Percentiles rank a stretch among this genome's conserved stretches.
These are phyloP conservation scores for Anastrepha ludens DNA, from an alignment of 1,140 invertebrate species.

Conservation along the genomic window DNA sequence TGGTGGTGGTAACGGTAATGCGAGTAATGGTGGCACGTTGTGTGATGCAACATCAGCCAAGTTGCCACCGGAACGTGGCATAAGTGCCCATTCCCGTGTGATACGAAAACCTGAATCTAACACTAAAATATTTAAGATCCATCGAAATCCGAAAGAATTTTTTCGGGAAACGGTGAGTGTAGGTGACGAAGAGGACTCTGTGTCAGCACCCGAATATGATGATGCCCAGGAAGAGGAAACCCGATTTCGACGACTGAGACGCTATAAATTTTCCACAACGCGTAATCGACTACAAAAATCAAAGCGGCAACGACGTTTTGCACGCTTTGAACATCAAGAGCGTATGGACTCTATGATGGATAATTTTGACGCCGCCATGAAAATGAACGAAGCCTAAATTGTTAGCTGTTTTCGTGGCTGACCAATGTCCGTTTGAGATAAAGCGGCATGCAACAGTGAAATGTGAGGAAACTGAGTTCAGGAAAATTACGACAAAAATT, in stretches of 20 bases:
- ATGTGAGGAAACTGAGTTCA: conserved; percentile 23
- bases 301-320: conserved; percentile 65
- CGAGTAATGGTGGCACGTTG: conserved; percentile 52
- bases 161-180: conserved; percentile 63
- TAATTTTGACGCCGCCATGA: conserved; percentile 71
- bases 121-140: conserved; percentile 70
- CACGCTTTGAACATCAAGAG: conserved; percentile 69
- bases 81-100: conserved; percentile 67
- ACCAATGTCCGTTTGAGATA: neutral
- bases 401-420: neutral
- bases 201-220: conserved; percentile 71
- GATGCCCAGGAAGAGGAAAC: conserved; percentile 67
- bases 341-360: conserved; percentile 72
- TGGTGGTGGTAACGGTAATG: conserved; percentile 54
- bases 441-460: conserved; percentile 3
- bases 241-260: conserved; percentile 62
- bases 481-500: conserved; percentile 30
- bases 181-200: conserved; percentile 67
- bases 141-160: conserved; percentile 69
- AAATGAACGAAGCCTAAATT: conserved; percentile 66
- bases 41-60: conserved; percentile 58
- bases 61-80: conserved; percentile 64
- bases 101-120: conserved; percentile 68
- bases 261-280: conserved; percentile 61
- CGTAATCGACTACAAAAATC: conserved; percentile 57